Evolutionary conservation across 2,113 vertebrate genomes (phyloP).

Genomic region (Nymphicus hollandicus): DNA sequence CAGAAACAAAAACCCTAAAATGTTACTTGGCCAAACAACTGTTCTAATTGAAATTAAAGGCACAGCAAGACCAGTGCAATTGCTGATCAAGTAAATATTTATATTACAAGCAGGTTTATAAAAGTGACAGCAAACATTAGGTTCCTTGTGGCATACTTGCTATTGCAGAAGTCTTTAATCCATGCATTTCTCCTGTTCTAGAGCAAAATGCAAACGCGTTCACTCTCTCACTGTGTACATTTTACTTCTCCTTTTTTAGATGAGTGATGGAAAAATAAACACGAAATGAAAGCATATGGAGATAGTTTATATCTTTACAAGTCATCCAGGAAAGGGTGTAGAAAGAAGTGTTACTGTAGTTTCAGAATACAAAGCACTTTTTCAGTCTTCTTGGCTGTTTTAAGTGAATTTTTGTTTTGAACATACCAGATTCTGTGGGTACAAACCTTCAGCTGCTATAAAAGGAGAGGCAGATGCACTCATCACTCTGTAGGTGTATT

Average conservation of each 20-base stretch:
- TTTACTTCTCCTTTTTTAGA: constrained; percentile 58
- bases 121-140: constrained; percentile 53
- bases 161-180: constrained; percentile 15
- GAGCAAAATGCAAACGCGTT: constrained; percentile 42
- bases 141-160: constrained; percentile 43
- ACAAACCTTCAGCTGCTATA: constrained; percentile 45
- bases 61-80: constrained; percentile 43
- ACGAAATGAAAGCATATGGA: constrained; percentile 64
- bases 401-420: constrained; percentile 65
- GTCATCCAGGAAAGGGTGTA: constrained; percentile 69
- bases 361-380: constrained; percentile 67
- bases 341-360: constrained; percentile 66
- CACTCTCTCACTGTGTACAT: constrained; percentile 39
- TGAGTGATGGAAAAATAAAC: constrained; percentile 72
- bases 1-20: constrained; percentile 33
- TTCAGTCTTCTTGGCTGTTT: constrained; percentile 59
- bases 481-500: not conserved
- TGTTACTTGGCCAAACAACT: constrained; percentile 46
- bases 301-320: constrained; percentile 69
- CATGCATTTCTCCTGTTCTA: constrained; percentile 48
- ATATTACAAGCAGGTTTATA: constrained; percentile 45
- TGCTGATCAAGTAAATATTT: constrained; percentile 52
- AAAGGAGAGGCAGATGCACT: not conserved
- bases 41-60: constrained; percentile 66
- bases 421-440: constrained; percentile 47